Base-by-base conservation (phyloP, 2,888 invertebrate genomes). In the Latrodectus elegans region DNA sequence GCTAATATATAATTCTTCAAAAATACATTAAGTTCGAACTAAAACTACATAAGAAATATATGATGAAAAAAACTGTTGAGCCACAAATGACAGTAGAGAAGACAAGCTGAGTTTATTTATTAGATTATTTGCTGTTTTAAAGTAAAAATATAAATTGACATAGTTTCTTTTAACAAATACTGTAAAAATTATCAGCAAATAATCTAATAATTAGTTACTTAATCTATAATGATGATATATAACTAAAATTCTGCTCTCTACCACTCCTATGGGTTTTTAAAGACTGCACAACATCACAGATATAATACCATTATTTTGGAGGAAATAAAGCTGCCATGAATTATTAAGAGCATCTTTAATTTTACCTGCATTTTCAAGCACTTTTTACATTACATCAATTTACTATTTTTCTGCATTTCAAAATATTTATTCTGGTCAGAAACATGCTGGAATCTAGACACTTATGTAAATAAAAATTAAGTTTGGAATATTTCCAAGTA, bases 231-330 rank as follows among this genome's bases (percentile, higher is more conserved):
- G 12, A 67, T 71, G 71, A 80, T 55, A 73, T 17, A 17, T 53
- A 73, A 77, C 78, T 78, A 78, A 73, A 78, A 78, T 77, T 60
- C 77, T 71, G 55, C 75, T 77, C 17, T 79, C 55, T 80, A 51
- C 38, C 65, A 74, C 17, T 73, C 73, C 81, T 81, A 74, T 67
- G 67, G 81, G 81, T 55, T 65, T 75, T 71, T 74, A 60, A 84
- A 85, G 80, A 85, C 71, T 76, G 71, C 70, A 87, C 72, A 81
- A 87, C 86, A 86, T 86, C 86, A 87, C 81, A 87, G 81, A 87
- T 81, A 87, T 87, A 84, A 84, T 84, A 84, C 77, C 77, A 53
- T 84, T 72, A 77, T 78, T 26, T 70, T 77, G 60, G 68, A 76
- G 84, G 49, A 26, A 87, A 38, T 38, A 67, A 87, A 87, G 86